Percentiles rank a stretch among this genome's conserved stretches.
Evolutionary conservation across 1,140 invertebrate genomes (phyloP).

Genomic region (Ceratosolen solmsi): DNA sequence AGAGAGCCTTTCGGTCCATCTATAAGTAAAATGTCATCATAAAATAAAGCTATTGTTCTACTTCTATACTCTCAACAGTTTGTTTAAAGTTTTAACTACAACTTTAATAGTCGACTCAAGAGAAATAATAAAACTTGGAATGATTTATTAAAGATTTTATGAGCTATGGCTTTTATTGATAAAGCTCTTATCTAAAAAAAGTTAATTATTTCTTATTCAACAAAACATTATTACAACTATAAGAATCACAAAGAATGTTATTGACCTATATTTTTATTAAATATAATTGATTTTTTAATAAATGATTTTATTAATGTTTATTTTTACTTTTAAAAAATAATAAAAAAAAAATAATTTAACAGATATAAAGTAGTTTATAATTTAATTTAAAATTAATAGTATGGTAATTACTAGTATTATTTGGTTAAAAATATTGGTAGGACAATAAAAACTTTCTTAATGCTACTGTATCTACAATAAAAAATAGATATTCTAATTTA

Average conservation of each 20-base stretch:
- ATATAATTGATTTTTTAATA: not conserved
- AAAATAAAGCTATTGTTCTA: not conserved
- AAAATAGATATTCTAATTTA: no score
- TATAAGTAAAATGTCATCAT: slow-evolving; percentile 61
- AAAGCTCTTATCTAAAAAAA: slow-evolving; percentile 33
- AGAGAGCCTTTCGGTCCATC: slow-evolving; percentile 80
- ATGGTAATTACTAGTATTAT: no score
- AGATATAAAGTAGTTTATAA: no score
- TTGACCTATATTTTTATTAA: slow-evolving; percentile 18
- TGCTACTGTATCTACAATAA: no score
- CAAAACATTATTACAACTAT: not conserved
- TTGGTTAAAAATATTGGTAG: no score
- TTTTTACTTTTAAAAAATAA: not conserved
- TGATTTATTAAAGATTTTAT: slow-evolving; percentile 16
- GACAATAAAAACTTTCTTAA: no score
- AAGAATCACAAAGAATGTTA: not conserved
- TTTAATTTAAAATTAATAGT: no score
- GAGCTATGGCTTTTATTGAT: slow-evolving; percentile 14
- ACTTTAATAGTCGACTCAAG: not conserved
- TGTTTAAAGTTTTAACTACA: not conserved
- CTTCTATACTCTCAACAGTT: not conserved
- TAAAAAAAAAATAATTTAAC: no score
- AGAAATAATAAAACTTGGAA: slow-evolving; percentile 13
- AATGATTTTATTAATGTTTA: not conserved
- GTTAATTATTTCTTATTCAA: slow-evolving; percentile 31